Conservation (phyloP, 92 coral and sea anemone species). For the Scolanthus callimorphus region DNA sequence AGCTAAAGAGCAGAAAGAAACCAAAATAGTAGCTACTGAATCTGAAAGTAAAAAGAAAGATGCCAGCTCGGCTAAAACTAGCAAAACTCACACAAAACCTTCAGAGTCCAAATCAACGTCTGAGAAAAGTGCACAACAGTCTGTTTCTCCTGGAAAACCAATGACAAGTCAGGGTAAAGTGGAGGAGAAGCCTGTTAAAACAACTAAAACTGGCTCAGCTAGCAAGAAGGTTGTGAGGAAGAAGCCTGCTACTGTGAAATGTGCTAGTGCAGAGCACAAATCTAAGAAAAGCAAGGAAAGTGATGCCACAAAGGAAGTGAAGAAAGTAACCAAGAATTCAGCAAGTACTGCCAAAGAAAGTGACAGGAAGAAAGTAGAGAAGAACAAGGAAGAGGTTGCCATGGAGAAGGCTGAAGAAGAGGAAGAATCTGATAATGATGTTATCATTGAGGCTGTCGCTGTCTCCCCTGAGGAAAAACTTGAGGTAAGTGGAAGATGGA, state of each 20-base stretch:
- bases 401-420: conserved; percentile 9
- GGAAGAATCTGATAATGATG: conserved; percentile 10
- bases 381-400: conserved; percentile 5
- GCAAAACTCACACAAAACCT: no score
- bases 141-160: background rate
- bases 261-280: background rate
- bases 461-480: conserved; percentile 5
- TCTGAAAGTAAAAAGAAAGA: conserved; percentile 6
- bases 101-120: no score
- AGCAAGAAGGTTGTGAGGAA: background rate
- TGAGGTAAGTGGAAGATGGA: no score
- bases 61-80: background rate
- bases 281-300: conserved; percentile 11
- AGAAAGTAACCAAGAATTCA: conserved; percentile 4
- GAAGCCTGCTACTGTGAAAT: background rate
- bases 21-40: background rate
- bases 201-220: conserved; percentile 1
- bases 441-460: conserved; percentile 13
- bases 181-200: conserved; percentile 19
- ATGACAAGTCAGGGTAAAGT: no score
- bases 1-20: conserved; percentile 16
- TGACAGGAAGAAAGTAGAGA: background rate
- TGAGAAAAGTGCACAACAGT: no score
- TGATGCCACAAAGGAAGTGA: conserved; percentile 18
- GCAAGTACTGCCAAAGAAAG: conserved; percentile 12